Base-by-base conservation (phyloP, 1,140 invertebrate genomes). In the Stenopsyche tienmushanensis region DNA sequence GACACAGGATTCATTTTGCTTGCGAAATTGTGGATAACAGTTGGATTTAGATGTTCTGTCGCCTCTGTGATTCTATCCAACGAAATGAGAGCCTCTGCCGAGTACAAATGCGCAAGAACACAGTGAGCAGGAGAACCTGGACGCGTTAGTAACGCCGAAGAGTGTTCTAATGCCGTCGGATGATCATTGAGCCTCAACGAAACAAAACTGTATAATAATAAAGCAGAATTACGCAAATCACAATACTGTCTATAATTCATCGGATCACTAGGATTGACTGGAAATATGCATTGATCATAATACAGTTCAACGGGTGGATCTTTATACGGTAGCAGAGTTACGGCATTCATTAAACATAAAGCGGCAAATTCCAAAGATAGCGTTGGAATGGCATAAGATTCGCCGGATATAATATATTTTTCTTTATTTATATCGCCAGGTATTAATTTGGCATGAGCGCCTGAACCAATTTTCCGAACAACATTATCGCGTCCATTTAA, bases 301-400 rank as follows among this genome's bases (percentile, higher is more conserved):
- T 5, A 5, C 5, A 17, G 17, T 13, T 67, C 73, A 1, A 71
- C 53, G 9, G 71, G 10, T 20, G 76, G 74, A 26, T 70, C 68
- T 18, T 52, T 25, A 26, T 74, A 72, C n/a, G 77, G 77, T 0
- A 80, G 62, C 9, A 93, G 74, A 47, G 84, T 82, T 10, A 92
- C 76, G 13, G 94, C 92, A 82, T 96, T 97, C 69, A 89, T 86
- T 44, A 97, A 74, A 77, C 94, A 97, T 3, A 96, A 74, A 9
- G 88, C 86, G 9, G 90, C 93, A 83, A 97, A 97, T 77, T 96
- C 92, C 47, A 97, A 76, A n/a, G 90, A 93, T 1, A 93, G 83
- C 42, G 91, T 87, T 47, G 93, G 93, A 63, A 94, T 90, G 1
- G 91, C 90, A 73, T 86, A 89, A 0, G 88, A 90, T 71, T 90